Evolutionary conservation across 2,797 vertebrate species (phyloP).

Genomic region (Cyclura pinguis): DNA sequence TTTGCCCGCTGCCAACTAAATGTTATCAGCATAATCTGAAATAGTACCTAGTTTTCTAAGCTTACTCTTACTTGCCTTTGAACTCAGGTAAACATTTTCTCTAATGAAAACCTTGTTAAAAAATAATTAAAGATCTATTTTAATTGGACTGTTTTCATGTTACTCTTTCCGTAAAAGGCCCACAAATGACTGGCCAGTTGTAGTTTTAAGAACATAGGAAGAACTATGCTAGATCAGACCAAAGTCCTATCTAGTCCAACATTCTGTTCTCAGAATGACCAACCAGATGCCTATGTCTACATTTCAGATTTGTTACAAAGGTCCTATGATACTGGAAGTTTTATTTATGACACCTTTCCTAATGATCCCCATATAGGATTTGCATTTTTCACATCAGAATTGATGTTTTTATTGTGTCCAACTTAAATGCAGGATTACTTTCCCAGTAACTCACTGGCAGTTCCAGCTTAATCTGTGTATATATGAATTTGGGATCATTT

Average conservation of each 20-base stretch:
- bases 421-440: too few species aligned
- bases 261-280: background rate
- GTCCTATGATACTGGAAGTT: background rate
- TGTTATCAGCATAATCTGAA: constrained; percentile 17
- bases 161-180: background rate
- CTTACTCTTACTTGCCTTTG: background rate
- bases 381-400: too few species aligned
- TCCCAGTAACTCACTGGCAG: too few species aligned
- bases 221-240: background rate
- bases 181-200: background rate
- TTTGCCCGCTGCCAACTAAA: background rate
- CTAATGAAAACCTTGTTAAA: background rate
- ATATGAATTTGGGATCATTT: too few species aligned
- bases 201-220: background rate
- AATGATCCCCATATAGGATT: too few species aligned
- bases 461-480: too few species aligned
- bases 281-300: background rate
- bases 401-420: too few species aligned
- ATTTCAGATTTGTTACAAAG: background rate
- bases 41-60: background rate
- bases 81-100: background rate
- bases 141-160: background rate
- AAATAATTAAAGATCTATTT: background rate
- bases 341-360: too few species aligned
- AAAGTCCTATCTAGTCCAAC: background rate